Evolutionary conservation across 2,113 vertebrate species (phyloP).

Genomic region (Microtus richardsoni): DNA sequence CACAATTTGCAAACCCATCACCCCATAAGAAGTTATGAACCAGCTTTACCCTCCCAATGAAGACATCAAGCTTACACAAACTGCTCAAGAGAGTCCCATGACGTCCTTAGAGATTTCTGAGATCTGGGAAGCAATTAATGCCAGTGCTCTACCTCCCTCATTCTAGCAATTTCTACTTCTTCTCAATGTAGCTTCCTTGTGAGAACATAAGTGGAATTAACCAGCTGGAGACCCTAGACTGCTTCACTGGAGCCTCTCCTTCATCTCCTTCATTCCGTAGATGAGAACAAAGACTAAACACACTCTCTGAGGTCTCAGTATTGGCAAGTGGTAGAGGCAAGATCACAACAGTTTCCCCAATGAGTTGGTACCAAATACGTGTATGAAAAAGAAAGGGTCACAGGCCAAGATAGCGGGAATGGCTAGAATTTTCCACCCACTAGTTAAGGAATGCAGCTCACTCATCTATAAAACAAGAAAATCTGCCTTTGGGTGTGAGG

Average conservation of each 20-base stretch:
- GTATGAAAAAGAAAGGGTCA: not conserved
- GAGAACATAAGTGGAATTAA: not conserved
- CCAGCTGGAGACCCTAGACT: not conserved
- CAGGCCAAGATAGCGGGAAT: not conserved
- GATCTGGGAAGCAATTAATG: not conserved
- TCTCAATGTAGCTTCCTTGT: not conserved
- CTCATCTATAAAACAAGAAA: slow-evolving; percentile 44
- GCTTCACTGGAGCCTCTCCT: not conserved
- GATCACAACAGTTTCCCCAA: not conserved
- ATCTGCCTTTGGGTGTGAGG: slow-evolving; percentile 26
- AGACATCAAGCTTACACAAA: not conserved
- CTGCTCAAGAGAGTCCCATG: not conserved
- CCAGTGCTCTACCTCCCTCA: not conserved
- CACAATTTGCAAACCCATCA: not conserved
- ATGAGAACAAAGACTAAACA: slow-evolving; percentile 7
- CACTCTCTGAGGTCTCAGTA: not conserved
- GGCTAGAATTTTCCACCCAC: slow-evolving; percentile 38
- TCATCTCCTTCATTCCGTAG: not conserved
- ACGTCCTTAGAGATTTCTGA: not conserved
- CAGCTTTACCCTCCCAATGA: not conserved
- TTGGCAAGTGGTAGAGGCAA: not conserved
- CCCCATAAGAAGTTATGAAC: not conserved
- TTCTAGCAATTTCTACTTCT: not conserved
- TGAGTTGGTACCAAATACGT: not conserved
- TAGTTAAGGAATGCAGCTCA: slow-evolving; percentile 57